phyloP scores from a whole-genome alignment of 1,140 invertebrate genomes.

The Pseudomyrmex gracilis region DNA sequence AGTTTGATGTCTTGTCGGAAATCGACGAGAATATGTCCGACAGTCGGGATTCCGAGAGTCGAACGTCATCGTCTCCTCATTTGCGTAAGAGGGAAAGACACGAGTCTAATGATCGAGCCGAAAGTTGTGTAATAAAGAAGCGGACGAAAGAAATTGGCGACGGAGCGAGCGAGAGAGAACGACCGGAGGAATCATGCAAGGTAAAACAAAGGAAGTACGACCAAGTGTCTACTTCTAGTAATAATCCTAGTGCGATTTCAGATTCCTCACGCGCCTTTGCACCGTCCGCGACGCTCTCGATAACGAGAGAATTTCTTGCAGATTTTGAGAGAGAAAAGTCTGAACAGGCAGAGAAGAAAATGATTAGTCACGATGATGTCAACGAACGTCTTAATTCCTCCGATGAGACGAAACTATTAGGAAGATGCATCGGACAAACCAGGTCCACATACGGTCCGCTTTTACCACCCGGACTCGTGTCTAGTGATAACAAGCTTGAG shows the following conservation, averaged over 20 bases:
- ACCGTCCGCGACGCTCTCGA: slow-evolving; percentile 37
- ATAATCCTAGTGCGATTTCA: slow-evolving; percentile 78
- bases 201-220: slow-evolving; percentile 73
- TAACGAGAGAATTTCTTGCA: slow-evolving; percentile 26
- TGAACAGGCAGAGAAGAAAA: slow-evolving; percentile 27
- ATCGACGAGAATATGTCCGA: slow-evolving; percentile 73
- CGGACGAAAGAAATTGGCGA: slow-evolving; percentile 52
- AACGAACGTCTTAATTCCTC: not conserved
- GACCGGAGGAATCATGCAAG: slow-evolving; percentile 67
- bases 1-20: slow-evolving; percentile 78
- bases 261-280: slow-evolving; percentile 68
- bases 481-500: not conserved
- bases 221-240: slow-evolving; percentile 65
- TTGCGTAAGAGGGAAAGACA: slow-evolving; percentile 49
- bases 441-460: slow-evolving; percentile 70
- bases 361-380: too few relatives aligned
- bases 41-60: slow-evolving; percentile 39
- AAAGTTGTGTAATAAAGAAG: slow-evolving; percentile 55
- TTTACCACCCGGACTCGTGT: slow-evolving; percentile 67
- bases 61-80: not conserved
- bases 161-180: slow-evolving; percentile 9
- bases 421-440: slow-evolving; percentile 16
- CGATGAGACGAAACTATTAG: not conserved
- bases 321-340: slow-evolving; percentile 29
- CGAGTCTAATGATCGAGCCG: slow-evolving; percentile 62